Conservation (phyloP, 2,797 vertebrate genomes). For the Cynopterus sphinx region DNA sequence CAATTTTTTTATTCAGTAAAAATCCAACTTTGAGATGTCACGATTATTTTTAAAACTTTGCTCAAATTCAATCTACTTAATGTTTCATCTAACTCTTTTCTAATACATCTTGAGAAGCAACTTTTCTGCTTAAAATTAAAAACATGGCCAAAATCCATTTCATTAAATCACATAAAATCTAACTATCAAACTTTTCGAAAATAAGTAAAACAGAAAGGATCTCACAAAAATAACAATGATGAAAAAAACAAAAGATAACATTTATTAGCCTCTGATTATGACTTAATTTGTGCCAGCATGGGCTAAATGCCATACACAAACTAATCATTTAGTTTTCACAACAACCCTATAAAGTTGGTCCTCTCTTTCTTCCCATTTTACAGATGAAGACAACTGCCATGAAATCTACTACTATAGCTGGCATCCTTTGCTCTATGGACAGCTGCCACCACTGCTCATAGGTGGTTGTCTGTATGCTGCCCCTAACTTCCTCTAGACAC, state of each 20-base stretch:
- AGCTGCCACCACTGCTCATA: not conserved
- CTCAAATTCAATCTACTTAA: not conserved
- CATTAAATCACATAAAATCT: not conserved
- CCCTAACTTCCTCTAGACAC: not conserved
- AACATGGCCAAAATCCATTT: not conserved
- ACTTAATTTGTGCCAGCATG: not conserved
- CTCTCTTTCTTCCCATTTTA: not conserved
- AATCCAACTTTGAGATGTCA: conserved; percentile 45
- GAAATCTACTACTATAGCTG: not conserved
- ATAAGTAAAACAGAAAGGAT: not conserved
- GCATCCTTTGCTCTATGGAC: not conserved
- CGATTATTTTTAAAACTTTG: conserved; percentile 41
- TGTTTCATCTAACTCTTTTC: not conserved
- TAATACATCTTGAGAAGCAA: not conserved
- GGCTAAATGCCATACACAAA: accelerated
- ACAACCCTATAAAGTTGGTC: not conserved
- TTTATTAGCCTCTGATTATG: not conserved
- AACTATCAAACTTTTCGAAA: conserved; percentile 14
- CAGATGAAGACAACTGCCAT: not conserved
- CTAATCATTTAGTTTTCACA: not conserved
- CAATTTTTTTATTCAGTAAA: conserved; percentile 40
- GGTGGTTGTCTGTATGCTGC: not conserved
- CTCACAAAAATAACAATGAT: not conserved
- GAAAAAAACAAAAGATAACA: not conserved
- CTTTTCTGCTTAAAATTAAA: not conserved